Base-by-base conservation (phyloP, 2,888 invertebrate species). In the Hetaerina titia region DNA sequence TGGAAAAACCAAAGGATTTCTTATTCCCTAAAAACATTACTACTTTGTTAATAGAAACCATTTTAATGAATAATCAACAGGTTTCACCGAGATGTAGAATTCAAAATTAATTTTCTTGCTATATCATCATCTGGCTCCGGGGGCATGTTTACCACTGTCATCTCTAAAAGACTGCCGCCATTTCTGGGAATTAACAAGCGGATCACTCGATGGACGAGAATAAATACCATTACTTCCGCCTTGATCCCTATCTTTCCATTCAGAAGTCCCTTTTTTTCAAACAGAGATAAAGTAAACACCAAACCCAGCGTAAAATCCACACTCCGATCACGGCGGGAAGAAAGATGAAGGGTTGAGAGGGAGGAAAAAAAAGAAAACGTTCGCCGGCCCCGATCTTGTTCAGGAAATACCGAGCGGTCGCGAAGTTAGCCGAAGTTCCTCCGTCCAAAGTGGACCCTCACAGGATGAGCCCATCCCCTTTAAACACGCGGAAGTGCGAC, bases 401-500 rank as follows among this genome's bases (percentile, higher is more conserved):
- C 81, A 31, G 81, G 31, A 81, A n/a, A 81, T n/a, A 5, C 81
- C 81, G 81, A 74, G 74, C 74, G 74, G 74, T 74, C 74, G 74
- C 74, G 74, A 31, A 81, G 81, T 81, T 81, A 5, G 81, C 81
- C 81, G 81, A 81, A 81, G 81, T 81, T 81, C 81, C 81, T 0
- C 25, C 17, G 8, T 9, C 25, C 17, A 25, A n/a, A 45, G 19
- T 17, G 92, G 31, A 56, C 11, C 92, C n/a, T 45, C n/a, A 56
- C n/a, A 56, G 74, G 69, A 92, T 74, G 69, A 69, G 69, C 45
- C 56, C 69, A 74, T 92, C 92, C 69, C 92, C 92, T 92, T 92
- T 69, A 92, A 92, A 74, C 69, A 92, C 92, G 92, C 92, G 92
- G 92, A 92, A 92, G 92, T 74, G 74, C 45, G 92, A 31, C 92